These are phyloP conservation scores for Ficedula albicollis DNA, from an alignment of 2,797 vertebrate genomes.

Conservation along the genomic window DNA sequence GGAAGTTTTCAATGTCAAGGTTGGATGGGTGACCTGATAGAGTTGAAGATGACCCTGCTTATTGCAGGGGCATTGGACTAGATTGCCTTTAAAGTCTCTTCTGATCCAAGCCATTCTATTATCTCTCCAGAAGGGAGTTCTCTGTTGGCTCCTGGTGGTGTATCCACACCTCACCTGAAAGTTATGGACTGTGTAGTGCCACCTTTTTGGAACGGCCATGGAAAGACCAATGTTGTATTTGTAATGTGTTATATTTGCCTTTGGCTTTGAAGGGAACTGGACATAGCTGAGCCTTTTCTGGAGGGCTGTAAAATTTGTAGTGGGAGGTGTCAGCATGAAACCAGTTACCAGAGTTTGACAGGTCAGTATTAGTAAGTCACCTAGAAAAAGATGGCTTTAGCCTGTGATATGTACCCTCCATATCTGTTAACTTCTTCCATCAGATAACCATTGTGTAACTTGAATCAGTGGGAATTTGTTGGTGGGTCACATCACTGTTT, in stretches of 20 bases:
- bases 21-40: not conserved
- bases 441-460: not conserved
- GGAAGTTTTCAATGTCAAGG: not conserved
- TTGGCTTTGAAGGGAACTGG: not conserved
- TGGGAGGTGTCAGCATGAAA: not conserved
- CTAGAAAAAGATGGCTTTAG: not conserved
- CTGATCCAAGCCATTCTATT: not conserved
- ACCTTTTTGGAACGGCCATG: not conserved
- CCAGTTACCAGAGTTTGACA: not conserved
- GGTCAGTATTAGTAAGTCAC: not conserved
- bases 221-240: not conserved
- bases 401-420: not conserved
- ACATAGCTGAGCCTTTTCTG: not conserved
- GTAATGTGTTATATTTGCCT: not conserved
- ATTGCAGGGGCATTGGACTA: not conserved
- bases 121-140: not conserved
- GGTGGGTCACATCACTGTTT: not conserved
- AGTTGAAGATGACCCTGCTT: not conserved
- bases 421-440: constrained; percentile 1
- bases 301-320: not conserved
- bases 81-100: not conserved
- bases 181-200: not conserved
- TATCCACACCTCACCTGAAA: not conserved
- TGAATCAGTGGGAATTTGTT: not conserved
- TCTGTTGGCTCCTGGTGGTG: not conserved